Conservation (phyloP, 1,140 invertebrate species). For the Phenacoccus solenopsis region DNA sequence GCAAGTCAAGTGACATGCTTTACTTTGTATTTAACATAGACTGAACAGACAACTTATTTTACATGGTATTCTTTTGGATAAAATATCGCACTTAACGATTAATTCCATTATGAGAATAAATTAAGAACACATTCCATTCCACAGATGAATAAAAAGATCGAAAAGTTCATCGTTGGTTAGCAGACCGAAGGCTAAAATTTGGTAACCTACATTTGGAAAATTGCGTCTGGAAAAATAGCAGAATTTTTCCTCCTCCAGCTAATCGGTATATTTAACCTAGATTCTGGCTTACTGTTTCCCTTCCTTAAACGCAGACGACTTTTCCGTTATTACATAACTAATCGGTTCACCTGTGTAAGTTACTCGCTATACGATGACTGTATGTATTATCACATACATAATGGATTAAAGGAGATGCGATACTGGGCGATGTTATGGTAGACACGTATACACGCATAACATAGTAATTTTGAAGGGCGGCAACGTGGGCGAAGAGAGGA, state of each 20-base stretch:
- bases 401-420: conserved; percentile 4
- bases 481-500: background rate
- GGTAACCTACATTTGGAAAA: no score
- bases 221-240: no score
- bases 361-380: background rate
- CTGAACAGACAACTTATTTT: no score
- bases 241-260: background rate
- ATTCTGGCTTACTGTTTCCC: background rate
- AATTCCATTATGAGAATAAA: no score
- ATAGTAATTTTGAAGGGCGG: conserved; percentile 15
- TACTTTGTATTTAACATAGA: no score
- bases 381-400: conserved; percentile 1
- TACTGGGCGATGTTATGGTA: conserved; percentile 6
- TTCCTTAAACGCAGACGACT: background rate
- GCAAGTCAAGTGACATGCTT: no score
- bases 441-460: conserved; percentile 12
- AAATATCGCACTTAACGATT: no score
- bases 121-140: no score
- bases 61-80: no score
- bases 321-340: background rate
- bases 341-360: conserved; percentile 7
- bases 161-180: no score
- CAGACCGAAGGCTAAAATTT: no score
- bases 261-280: background rate
- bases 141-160: no score